Evolutionary conservation across 2,888 invertebrate species (phyloP), one percentile per base, ranked within the genome.

Genomic region (Andrena fulva): DNA sequence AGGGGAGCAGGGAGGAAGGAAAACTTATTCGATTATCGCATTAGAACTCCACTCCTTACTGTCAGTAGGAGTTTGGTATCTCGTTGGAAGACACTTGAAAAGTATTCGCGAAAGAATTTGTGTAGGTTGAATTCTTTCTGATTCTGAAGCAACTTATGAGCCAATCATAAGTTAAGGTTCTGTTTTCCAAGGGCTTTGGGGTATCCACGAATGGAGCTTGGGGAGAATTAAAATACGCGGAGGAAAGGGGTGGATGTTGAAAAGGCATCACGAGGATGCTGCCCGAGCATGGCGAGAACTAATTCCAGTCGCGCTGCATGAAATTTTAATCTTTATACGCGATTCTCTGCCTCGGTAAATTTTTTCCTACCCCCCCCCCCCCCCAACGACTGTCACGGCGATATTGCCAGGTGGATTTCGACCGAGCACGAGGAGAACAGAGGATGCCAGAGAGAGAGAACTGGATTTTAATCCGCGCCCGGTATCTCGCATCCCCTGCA

Each of bases 271-370:
- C 29, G 42, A 35, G 42, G 4, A 50, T 31, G 31, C 2, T 4
- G 7, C 8, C 48, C 6, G 24, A 16, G 1, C 50, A 54, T 29
- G 8, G 8, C 24, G 27, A n/a, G 27, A 20, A 33, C 2, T 66
- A 73, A 66, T 77, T 77, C 56, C 54, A 31, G 56, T 8, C 2
- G 6, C 16, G 24, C 2, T 6, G 50, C 8, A 27, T 73, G 59
- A 73, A 64, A 66, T 8, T 77, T 77, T 73, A 29, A 66, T 73
- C 35, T 33, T 27, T 29, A 7, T 24, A 31, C 59, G 12, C 48
- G 59, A 59, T 64, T 48, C 42, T 35, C 56, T 12, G 12, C 0
- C 59, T n/a, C 27, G 27, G 1, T 6, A n/a, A 59, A 42, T 12
- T 12, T 62, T 31, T 20, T 35, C 10, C 20, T 42, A 42, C 42